A percentile compares a stretch with the other conserved stretches of the same genome.
These are phyloP conservation scores for Proisotoma minuta DNA, from an alignment of 2,888 invertebrate species.

Conservation along the genomic window DNA sequence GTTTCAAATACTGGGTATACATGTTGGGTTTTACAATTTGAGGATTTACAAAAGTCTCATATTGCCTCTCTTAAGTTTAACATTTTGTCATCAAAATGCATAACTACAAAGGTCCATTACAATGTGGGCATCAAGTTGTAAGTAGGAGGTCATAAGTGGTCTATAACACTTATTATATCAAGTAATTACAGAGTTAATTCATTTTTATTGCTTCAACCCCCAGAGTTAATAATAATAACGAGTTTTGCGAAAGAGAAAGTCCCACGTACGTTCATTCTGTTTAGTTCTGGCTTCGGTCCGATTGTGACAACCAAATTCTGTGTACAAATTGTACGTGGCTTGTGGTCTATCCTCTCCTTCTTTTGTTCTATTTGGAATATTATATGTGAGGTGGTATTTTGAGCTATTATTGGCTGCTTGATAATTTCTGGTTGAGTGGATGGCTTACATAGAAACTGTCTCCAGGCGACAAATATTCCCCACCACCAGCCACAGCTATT, in stretches of 20 bases:
- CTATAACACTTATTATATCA: conserved; percentile 4
- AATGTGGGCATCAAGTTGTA: no score
- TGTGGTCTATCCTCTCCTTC: neutral
- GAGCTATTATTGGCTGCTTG: neutral
- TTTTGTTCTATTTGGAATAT: neutral
- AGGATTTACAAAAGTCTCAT: no score
- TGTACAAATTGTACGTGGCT: no score
- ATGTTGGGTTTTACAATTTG: no score
- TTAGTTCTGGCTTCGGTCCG: neutral
- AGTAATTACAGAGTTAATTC: conserved; percentile 1
- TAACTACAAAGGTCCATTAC: no score
- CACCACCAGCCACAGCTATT: neutral
- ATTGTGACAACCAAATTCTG: neutral
- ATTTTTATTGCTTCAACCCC: neutral
- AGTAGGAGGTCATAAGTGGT: neutral
- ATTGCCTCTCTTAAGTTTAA: no score
- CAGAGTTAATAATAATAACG: neutral
- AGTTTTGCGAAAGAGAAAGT: conserved; percentile 1
- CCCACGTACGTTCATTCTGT: neutral
- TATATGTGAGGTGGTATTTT: neutral
- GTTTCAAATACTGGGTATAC: no score
- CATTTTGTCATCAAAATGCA: no score
- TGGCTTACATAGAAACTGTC: neutral
- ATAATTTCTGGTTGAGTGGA: neutral
- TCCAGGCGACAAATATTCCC: neutral